Evolutionary conservation across 2,888 invertebrate species (phyloP), one percentile per base, ranked within the genome.

Genomic region (Homarus gammarus): DNA sequence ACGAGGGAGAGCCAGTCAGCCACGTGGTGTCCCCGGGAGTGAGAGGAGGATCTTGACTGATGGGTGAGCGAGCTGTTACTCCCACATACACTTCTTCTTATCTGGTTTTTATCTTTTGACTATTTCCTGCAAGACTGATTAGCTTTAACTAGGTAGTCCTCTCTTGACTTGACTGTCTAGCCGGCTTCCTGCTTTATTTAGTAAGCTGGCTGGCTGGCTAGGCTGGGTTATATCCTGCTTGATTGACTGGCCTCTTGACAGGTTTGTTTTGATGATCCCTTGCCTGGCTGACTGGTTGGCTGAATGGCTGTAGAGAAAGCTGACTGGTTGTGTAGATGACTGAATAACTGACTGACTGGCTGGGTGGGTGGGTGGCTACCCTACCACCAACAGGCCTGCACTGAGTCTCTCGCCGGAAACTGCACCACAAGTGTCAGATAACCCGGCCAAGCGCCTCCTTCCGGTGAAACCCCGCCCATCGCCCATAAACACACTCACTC

Each of bases 391-490:
- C 27, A 40, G 40, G 75, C 27, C 49, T 40, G 40, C 75, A 75
- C 27, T 27, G n/a, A 75, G 31, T 22, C 44, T 75, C 44, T 31
- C 75, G 75, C 75, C 75, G 75, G 75, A 75, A 75, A 44, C 75
- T 75, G 75, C 75, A n/a, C 44, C 75, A 70, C n/a, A 27, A 44
- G 75, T 75, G 75, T 75, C 75, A 44, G 27, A 75, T 75, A 75
- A 75, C 75, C 75, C 22, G 75, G 44, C 44, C 75, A 75, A 75
- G 75, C 49, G 75, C 15, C 75, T 40, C n/a, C 75, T 75, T 75
- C 75, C 75, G 75, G 38, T 75, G 44, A 44, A 44, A 40, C 64
- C 64, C 64, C n/a, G 44, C 44, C 6, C 6, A 5, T 27, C 70
- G 3, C 70, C 27, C 56, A 56, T 0, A 56, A 15, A 56, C 15